These are phyloP conservation scores for Gymnoscopelus microlampas DNA, from an alignment of 2,797 vertebrate genomes.

Conservation along the genomic window DNA sequence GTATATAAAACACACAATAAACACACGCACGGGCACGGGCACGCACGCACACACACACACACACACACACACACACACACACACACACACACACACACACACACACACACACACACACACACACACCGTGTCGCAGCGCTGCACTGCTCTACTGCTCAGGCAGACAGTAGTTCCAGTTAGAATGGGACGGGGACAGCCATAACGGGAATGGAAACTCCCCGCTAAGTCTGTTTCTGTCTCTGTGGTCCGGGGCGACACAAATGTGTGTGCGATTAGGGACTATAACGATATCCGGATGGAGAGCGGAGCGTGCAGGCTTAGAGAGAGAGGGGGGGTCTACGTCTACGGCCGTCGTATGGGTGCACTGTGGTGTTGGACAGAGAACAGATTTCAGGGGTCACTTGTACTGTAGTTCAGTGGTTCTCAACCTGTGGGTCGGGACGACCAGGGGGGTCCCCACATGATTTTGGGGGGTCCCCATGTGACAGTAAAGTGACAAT, in stretches of 20 bases:
- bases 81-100: slow-evolving; percentile 1
- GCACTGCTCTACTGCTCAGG: slow-evolving; percentile 72
- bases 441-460: too few species aligned
- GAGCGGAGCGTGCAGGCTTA: slow-evolving; percentile 69
- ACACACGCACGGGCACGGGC: slow-evolving; percentile 57
- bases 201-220: slow-evolving; percentile 85
- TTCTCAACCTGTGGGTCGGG: slow-evolving; percentile 5
- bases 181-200: slow-evolving; percentile 71
- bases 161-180: slow-evolving; percentile 55
- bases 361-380: slow-evolving; percentile 31
- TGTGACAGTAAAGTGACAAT: too few species aligned
- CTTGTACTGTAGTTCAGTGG: slow-evolving; percentile 65
- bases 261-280: slow-evolving; percentile 71
- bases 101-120: not conserved
- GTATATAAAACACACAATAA: slow-evolving; percentile 72
- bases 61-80: too few species aligned
- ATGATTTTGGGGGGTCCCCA: too few species aligned
- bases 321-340: slow-evolving; percentile 2
- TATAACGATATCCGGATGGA: slow-evolving; percentile 79
- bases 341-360: slow-evolving; percentile 22
- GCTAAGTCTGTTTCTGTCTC: slow-evolving; percentile 68
- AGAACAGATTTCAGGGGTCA: slow-evolving; percentile 42
- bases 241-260: slow-evolving; percentile 69
- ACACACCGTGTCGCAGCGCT: slow-evolving; percentile 9
- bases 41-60: too few species aligned